A percentile compares a stretch with the other conserved stretches of the same genome.
phyloP scores from a whole-genome alignment of 2,113 vertebrate genomes.

The Phylloscopus trochiloides region DNA sequence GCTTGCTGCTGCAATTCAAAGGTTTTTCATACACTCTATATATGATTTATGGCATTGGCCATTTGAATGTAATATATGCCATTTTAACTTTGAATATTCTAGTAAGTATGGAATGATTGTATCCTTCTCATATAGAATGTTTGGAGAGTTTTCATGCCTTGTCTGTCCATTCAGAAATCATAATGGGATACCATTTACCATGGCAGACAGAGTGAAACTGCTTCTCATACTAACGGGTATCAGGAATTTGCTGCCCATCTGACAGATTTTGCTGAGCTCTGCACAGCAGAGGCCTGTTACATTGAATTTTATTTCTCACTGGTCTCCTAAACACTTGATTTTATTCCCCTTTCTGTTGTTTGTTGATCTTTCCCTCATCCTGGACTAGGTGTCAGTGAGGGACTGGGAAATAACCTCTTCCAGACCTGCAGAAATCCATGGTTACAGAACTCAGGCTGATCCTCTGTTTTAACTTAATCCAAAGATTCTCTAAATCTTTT shows the following conservation, averaged over 20 bases:
- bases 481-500: constrained; percentile 3
- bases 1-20: neutral
- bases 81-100: neutral
- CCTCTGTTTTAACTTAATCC: constrained; percentile 46
- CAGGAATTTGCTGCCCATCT: neutral
- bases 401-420: constrained; percentile 32
- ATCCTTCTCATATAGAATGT: neutral
- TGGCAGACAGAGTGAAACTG: neutral
- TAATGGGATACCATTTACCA: rapidly evolving
- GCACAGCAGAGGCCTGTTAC: neutral
- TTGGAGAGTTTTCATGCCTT: neutral
- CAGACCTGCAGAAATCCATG: constrained; percentile 5
- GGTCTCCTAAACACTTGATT: neutral
- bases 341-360: neutral
- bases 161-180: neutral
- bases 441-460: constrained; percentile 37
- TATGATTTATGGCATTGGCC: neutral
- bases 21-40: neutral
- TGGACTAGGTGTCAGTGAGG: constrained; percentile 28
- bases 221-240: neutral
- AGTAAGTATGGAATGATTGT: neutral
- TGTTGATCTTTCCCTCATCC: constrained; percentile 27
- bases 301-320: neutral
- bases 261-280: neutral
- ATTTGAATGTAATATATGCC: neutral